Conservation (phyloP, 2,888 invertebrate genomes). For the Stenoptilia bipunctidactyla region DNA sequence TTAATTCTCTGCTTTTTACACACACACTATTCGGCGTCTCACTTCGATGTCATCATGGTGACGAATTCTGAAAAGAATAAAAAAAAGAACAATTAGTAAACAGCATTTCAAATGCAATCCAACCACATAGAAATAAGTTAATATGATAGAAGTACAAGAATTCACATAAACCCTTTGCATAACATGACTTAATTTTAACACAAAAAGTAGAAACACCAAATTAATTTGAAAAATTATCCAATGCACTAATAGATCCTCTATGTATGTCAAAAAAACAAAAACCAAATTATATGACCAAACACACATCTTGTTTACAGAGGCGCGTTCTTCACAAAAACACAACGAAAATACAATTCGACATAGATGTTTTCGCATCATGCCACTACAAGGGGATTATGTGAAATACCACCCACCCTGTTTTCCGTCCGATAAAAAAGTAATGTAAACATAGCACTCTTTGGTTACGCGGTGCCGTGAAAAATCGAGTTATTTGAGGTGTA, state of each 20-base stretch:
- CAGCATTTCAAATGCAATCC: neutral
- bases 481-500: neutral
- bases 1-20: slow-evolving; percentile 73
- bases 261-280: slow-evolving; percentile 23
- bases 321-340: slow-evolving; percentile 16
- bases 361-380: slow-evolving; percentile 43
- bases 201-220: slow-evolving; percentile 29
- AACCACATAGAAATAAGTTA: neutral
- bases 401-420: slow-evolving; percentile 51
- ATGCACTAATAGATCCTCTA: slow-evolving; percentile 50
- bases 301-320: slow-evolving; percentile 9
- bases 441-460: neutral
- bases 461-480: neutral
- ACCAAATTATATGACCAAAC: slow-evolving; percentile 20
- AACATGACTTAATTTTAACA: slow-evolving; percentile 32
- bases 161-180: slow-evolving; percentile 30
- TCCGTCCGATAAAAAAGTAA: neutral
- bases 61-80: slow-evolving; percentile 89
- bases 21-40: slow-evolving; percentile 81
- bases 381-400: slow-evolving; percentile 52
- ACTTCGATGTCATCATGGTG: slow-evolving; percentile 99
- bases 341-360: slow-evolving; percentile 28
- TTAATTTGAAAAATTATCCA: slow-evolving; percentile 34
- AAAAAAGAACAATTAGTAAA: slow-evolving; percentile 5
- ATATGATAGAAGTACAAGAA: slow-evolving; percentile 4